These are phyloP conservation scores for Steromphala cineraria DNA, from an alignment of 2,888 invertebrate species.

Conservation along the genomic window DNA sequence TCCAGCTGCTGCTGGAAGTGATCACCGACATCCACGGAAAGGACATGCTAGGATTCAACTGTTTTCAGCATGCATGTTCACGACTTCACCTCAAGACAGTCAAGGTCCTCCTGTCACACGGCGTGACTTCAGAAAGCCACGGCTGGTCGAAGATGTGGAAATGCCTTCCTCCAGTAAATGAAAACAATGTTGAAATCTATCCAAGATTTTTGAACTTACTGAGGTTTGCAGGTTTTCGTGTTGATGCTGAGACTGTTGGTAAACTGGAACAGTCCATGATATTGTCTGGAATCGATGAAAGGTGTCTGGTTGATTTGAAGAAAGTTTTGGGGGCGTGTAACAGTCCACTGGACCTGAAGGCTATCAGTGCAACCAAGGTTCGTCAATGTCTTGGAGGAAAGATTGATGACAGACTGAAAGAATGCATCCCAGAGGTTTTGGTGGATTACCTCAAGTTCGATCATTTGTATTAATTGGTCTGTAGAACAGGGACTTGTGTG, in stretches of 20 bases:
- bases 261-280: not conserved
- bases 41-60: not conserved
- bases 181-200: not conserved
- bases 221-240: not conserved
- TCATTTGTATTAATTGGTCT: not conserved
- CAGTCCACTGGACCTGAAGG: not conserved
- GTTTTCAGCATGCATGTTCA: not conserved
- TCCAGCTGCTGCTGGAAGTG: not conserved
- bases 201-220: not conserved
- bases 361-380: not conserved
- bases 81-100: not conserved
- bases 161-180: not conserved
- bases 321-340: not conserved
- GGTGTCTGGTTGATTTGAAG: not conserved
- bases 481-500: no score
- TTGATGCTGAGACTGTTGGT: not conserved
- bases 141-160: not conserved
- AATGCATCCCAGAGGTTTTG: not conserved
- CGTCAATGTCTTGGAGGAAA: not conserved
- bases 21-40: not conserved
- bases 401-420: not conserved
- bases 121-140: not conserved
- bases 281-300: no score
- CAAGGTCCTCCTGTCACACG: not conserved
- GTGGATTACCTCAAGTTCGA: not conserved